A percentile compares a stretch with the other conserved stretches of the same genome.
Conservation (phyloP, 2,797 vertebrate species). For the Sebastes iracundus region DNA sequence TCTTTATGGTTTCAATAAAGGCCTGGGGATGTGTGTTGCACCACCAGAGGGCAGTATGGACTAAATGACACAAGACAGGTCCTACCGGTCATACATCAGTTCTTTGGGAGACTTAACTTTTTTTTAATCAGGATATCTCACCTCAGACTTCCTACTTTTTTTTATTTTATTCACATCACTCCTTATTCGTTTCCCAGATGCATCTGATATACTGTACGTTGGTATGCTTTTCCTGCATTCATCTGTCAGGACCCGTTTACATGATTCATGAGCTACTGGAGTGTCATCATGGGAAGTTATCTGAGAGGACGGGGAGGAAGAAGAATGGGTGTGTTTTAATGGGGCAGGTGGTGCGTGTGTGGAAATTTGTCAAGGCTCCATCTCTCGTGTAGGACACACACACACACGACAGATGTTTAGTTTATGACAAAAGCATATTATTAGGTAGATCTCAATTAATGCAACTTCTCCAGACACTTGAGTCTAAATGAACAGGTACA, state of each 20-base stretch:
- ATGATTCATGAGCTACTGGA: slow-evolving; percentile 25
- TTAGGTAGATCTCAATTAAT: background rate
- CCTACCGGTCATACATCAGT: background rate
- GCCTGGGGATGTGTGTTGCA: background rate
- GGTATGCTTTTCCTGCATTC: slow-evolving; percentile 25
- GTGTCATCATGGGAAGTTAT: slow-evolving; percentile 34
- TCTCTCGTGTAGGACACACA: background rate
- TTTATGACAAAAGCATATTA: background rate
- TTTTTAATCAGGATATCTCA: slow-evolving; percentile 19
- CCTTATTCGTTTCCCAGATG: slow-evolving; percentile 33
- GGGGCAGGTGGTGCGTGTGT: background rate
- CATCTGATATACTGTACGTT: slow-evolving; percentile 6
- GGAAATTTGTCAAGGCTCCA: background rate
- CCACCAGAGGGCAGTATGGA: slow-evolving; percentile 68
- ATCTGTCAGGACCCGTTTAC: slow-evolving; percentile 36
- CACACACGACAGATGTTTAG: background rate
- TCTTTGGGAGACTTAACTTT: background rate
- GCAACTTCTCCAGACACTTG: background rate
- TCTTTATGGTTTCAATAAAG: background rate
- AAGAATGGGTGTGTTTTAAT: slow-evolving; percentile 5
- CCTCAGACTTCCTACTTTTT: background rate
- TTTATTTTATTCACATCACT: slow-evolving; percentile 9
- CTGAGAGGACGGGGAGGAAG: slow-evolving; percentile 6
- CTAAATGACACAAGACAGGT: slow-evolving; percentile 17
- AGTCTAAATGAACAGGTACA: background rate